These are phyloP conservation scores for Chionodraco myersi DNA, from an alignment of 2,113 vertebrate species.

Conservation along the genomic window DNA sequence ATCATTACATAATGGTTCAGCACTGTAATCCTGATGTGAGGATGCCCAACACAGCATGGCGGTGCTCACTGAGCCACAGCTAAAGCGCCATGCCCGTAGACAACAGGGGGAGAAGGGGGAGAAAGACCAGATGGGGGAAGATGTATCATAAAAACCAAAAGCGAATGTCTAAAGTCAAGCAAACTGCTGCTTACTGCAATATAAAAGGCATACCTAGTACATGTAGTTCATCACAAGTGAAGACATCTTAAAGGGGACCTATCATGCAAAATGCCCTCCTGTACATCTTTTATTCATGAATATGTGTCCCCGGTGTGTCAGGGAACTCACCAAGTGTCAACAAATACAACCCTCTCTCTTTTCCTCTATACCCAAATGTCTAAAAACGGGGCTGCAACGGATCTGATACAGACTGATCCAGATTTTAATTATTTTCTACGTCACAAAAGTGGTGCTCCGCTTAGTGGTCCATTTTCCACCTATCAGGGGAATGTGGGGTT, in stretches of 20 bases:
- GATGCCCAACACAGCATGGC: slow-evolving; percentile 6
- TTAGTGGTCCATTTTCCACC: too few relatives aligned
- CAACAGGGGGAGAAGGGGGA: slow-evolving; percentile 11
- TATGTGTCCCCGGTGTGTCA: too few relatives aligned
- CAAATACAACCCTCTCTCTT: too few relatives aligned
- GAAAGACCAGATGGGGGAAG: neutral
- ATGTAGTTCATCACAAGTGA: neutral
- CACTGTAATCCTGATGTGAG: slow-evolving; percentile 11
- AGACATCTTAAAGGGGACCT: neutral
- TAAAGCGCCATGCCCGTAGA: neutral
- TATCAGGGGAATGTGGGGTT: too few relatives aligned
- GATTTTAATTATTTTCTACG: too few relatives aligned
- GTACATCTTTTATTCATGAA: too few relatives aligned
- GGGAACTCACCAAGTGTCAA: too few relatives aligned
- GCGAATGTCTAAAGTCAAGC: neutral
- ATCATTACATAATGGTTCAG: neutral
- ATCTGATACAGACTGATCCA: too few relatives aligned
- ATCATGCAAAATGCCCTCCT: too few relatives aligned
- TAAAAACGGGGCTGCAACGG: too few relatives aligned
- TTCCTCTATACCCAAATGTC: too few relatives aligned
- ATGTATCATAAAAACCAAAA: neutral
- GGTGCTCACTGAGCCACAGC: neutral
- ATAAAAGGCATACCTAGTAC: neutral
- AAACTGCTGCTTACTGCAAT: neutral
- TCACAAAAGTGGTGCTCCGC: too few relatives aligned